phyloP scores from a whole-genome alignment of 2,113 vertebrate genomes.

The Garra rufa region DNA sequence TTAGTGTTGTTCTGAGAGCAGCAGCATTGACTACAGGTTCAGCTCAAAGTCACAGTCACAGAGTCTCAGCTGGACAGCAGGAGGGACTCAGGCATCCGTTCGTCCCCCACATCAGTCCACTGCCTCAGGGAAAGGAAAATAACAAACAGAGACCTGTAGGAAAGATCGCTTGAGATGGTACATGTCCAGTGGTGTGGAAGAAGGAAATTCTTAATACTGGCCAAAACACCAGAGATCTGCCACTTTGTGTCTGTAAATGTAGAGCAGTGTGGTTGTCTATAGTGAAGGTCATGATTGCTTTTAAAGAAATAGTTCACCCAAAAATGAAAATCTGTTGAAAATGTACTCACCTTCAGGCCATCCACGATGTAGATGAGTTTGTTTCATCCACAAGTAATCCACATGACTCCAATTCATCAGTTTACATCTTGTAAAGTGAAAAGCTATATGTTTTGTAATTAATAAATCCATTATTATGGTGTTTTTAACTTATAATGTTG shows the following conservation, averaged over 20 bases:
- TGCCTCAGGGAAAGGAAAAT: slow-evolving; percentile 6
- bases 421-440: too few relatives aligned
- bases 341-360: too few relatives aligned
- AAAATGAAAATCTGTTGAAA: too few relatives aligned
- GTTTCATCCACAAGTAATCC: too few relatives aligned
- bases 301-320: background rate
- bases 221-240: background rate
- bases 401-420: too few relatives aligned
- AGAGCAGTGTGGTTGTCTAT: background rate
- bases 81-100: slow-evolving; percentile 34
- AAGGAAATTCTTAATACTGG: background rate
- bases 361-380: too few relatives aligned
- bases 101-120: slow-evolving; percentile 30
- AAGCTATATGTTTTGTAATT: too few relatives aligned
- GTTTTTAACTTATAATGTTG: too few relatives aligned
- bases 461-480: too few relatives aligned
- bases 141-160: background rate
- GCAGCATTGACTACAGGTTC: slow-evolving; percentile 58
- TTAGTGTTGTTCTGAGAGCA: slow-evolving; percentile 59
- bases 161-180: background rate
- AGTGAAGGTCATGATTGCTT: background rate
- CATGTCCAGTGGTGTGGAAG: slow-evolving; percentile 12
- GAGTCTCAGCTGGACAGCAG: slow-evolving; percentile 42
- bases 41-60: slow-evolving; percentile 68
- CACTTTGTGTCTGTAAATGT: background rate